Base-by-base conservation (phyloP, 2,113 vertebrate species). In the Heterotis niloticus region DNA sequence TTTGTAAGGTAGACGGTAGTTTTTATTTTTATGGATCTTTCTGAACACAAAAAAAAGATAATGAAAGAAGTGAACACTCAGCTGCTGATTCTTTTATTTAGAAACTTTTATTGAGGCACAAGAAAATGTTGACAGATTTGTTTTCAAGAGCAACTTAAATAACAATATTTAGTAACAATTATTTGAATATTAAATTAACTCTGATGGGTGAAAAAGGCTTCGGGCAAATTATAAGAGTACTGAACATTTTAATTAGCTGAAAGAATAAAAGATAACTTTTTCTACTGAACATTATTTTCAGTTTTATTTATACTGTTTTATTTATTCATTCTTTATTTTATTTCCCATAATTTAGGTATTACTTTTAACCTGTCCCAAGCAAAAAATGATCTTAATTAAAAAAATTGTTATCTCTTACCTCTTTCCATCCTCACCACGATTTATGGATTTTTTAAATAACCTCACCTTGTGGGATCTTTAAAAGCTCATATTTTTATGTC, bases 11-110 rank as follows among this genome's bases (percentile, higher is more conserved):
- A 59, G n/a, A 73, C 57, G 52, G 51, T 9, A 73, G 23, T 24
- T 59, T 57, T 24, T 26, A 56, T 74, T 28, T 56, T 10, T 74
- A 52, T n/a, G 23, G 51, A 56, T 74, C n/a, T 56, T 10, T 74
- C 52, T n/a, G 23, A 20, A 54, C 54, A 56, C n/a, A 72, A 54
- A 26, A 5, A 54, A 2, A 72, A 74, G 14, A 59, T 5, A 73
- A 24, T 10, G 13, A 71, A 26, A 26, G 13, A 69, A 34, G 54
- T 12, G n/a, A 13, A 23, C 4, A 26, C 26, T 74, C 51, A 28
- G 11, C 17, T 56, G 10, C 51, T 56, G 70, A 72, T 74, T 57
- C 24, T 12, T 74, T 74, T 74, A 57, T 74, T 74, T 16, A 28
- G 54, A 57, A 18, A 74, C 26, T 57, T 74, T 14, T 59, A 28